These are phyloP conservation scores for Pyrrhura leucotis DNA, from an alignment of 2,797 vertebrate species.

Conservation along the genomic window DNA sequence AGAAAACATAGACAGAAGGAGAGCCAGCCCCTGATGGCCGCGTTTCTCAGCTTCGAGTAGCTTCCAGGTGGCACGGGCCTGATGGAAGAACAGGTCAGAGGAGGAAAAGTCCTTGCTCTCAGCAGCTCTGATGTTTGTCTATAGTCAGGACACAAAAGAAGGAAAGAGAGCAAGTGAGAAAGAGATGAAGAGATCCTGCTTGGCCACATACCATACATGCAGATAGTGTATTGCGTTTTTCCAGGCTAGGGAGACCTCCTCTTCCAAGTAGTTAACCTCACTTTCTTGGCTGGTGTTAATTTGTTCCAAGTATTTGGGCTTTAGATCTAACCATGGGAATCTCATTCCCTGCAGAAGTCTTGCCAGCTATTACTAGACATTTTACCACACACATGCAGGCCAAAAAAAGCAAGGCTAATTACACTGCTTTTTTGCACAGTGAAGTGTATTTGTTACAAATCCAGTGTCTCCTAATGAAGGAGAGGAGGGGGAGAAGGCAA, in stretches of 20 bases:
- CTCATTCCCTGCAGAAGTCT: conserved; percentile 51
- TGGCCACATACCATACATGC: background rate
- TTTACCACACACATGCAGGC: conserved; percentile 75
- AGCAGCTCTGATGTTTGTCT: background rate
- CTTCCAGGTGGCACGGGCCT: conserved; percentile 32
- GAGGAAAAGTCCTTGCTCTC: background rate
- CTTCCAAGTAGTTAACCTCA: conserved; percentile 66
- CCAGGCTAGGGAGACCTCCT: conserved; percentile 31
- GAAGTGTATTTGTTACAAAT: conserved; percentile 1
- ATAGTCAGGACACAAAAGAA: background rate
- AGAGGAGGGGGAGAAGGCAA: background rate
- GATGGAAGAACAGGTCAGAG: background rate
- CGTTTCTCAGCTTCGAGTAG: conserved; percentile 30
- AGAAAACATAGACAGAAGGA: conserved; percentile 76
- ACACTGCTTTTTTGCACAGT: conserved; percentile 1
- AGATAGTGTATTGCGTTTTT: conserved; percentile 42
- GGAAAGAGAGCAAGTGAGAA: background rate
- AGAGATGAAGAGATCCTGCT: background rate
- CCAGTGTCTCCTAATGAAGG: background rate
- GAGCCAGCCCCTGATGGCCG: conserved; percentile 16
- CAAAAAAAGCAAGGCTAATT: conserved; percentile 56
- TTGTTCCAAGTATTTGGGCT: conserved; percentile 74
- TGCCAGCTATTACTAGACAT: conserved; percentile 75
- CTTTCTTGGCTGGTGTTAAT: conserved; percentile 76
- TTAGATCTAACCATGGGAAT: conserved; percentile 76